Evolutionary conservation across 2,113 vertebrate species (phyloP).

Genomic region (Melozone crissalis): DNA sequence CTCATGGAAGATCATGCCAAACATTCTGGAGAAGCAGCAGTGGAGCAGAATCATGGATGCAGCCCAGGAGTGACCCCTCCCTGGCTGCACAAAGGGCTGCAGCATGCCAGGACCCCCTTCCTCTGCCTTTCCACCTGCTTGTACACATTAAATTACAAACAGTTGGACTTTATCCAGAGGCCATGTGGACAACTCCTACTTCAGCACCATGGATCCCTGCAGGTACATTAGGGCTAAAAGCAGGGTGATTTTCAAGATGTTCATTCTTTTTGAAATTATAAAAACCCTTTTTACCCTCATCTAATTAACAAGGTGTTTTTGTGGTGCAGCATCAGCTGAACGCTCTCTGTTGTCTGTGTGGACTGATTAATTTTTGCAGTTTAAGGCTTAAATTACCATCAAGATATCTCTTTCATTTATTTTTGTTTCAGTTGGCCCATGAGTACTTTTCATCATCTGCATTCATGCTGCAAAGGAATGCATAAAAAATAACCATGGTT

Average conservation of each 20-base stretch:
- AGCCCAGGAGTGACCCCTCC: background rate
- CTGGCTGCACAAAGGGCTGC: background rate
- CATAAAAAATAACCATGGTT: conserved; percentile 10
- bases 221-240: conserved; percentile 45
- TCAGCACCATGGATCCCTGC: background rate
- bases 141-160: conserved; percentile 40
- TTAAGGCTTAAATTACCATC: conserved; percentile 15
- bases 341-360: background rate
- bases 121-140: conserved; percentile 32
- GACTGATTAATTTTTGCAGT: conserved; percentile 43
- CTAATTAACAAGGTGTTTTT: background rate
- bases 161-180: conserved; percentile 40
- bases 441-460: background rate
- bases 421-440: background rate
- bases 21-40: background rate
- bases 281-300: background rate
- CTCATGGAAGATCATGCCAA: background rate
- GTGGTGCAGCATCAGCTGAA: background rate
- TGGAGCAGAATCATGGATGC: background rate
- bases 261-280: background rate
- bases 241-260: conserved; percentile 61
- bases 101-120: background rate
- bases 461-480: conserved; percentile 1
- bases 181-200: conserved; percentile 8
- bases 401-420: background rate